phyloP scores from a whole-genome alignment of 2,888 invertebrate species.

The Hypercompe scribonia region DNA sequence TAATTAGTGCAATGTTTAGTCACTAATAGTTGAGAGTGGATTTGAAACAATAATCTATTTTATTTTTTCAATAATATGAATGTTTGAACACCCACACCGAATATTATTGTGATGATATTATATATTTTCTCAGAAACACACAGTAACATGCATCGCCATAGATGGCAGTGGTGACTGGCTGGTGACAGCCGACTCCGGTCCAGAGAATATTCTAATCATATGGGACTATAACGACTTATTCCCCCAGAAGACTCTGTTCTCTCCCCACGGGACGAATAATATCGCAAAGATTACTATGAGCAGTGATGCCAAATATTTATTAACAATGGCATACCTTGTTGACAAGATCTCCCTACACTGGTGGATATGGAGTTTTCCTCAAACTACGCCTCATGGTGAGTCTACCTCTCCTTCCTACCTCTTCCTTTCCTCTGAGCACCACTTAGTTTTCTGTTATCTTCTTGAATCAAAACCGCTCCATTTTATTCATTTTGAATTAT shows the following conservation, averaged over 20 bases:
- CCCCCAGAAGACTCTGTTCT: conserved; percentile 85
- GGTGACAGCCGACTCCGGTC: conserved; percentile 86
- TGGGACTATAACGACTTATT: conserved; percentile 85
- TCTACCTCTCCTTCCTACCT: background rate
- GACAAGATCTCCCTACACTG: conserved; percentile 76
- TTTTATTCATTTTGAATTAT: too few species aligned
- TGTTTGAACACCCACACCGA: too few species aligned
- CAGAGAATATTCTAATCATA: conserved; percentile 85
- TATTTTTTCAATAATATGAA: too few species aligned
- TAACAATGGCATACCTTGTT: conserved; percentile 83
- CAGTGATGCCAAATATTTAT: conserved; percentile 85
- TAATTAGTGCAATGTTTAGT: too few species aligned
- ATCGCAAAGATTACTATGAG: conserved; percentile 82
- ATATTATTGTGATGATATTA: too few species aligned
- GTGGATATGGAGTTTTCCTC: conserved; percentile 88
- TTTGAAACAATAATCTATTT: too few species aligned
- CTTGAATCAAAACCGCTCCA: too few species aligned
- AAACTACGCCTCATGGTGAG: conserved; percentile 84
- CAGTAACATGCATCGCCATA: conserved; percentile 79
- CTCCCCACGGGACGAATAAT: conserved; percentile 77
- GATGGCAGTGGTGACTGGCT: conserved; percentile 86
- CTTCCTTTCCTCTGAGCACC: background rate
- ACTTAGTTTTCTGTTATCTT: too few species aligned
- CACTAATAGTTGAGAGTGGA: too few species aligned
- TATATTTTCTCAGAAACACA: conserved; percentile 75